A percentile compares a stretch with the other conserved stretches of the same genome.
Evolutionary conservation across 2,888 invertebrate species (phyloP).

Genomic region (Odontothrips loti): DNA sequence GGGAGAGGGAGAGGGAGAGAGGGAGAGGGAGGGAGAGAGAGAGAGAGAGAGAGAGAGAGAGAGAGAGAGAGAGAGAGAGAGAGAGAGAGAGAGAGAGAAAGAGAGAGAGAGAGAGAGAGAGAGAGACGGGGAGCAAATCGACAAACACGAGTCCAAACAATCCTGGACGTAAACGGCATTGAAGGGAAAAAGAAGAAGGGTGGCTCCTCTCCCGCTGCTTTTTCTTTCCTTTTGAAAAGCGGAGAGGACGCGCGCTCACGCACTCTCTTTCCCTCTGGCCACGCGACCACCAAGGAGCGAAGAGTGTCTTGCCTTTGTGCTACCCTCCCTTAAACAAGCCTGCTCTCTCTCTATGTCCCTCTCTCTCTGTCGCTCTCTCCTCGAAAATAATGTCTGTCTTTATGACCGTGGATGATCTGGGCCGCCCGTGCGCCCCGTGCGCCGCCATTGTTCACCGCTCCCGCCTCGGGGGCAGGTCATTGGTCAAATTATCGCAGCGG

Average conservation of each 20-base stretch:
- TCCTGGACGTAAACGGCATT: slow-evolving; percentile 2
- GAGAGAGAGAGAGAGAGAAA: too few species aligned
- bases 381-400: background rate
- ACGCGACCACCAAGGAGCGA: background rate
- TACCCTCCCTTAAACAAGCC: background rate
- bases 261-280: background rate
- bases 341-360: too few species aligned
- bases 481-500: slow-evolving; percentile 23
- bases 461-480: background rate
- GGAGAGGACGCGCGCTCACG: too few species aligned
- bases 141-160: slow-evolving; percentile 20
- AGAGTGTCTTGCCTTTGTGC: background rate
- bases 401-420: background rate
- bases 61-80: too few species aligned
- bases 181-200: slow-evolving; percentile 3
- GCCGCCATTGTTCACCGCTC: background rate
- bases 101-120: background rate
- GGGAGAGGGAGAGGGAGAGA: too few species aligned
- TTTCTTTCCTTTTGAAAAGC: background rate
- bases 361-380: background rate
- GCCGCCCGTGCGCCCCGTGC: background rate
- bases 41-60: background rate
- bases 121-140: background rate
- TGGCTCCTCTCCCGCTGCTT: background rate
- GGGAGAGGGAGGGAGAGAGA: background rate